Conservation (phyloP, 2,888 invertebrate genomes). For the Mythimna loreyi region DNA sequence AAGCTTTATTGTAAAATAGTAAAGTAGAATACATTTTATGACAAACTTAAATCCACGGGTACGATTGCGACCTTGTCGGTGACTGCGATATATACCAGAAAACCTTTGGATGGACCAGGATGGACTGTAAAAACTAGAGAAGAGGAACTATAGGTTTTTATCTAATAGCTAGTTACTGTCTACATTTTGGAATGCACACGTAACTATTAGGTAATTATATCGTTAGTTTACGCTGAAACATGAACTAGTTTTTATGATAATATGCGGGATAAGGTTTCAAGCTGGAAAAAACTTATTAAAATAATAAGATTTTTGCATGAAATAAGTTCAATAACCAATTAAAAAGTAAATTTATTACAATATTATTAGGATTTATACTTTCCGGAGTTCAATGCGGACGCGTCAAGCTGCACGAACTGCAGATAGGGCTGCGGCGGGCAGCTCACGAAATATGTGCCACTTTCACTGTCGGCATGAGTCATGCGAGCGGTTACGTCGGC, state of each 20-base stretch:
- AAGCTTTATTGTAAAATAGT: no score
- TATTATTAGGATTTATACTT: conserved; percentile 7
- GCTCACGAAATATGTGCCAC: conserved; percentile 78
- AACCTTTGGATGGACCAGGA: no score
- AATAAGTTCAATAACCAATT: no score
- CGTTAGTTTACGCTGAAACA: background rate
- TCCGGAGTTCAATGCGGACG: background rate
- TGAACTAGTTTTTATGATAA: background rate
- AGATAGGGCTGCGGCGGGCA: conserved; percentile 66
- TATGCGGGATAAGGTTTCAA: no score
- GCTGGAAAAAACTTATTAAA: no score
- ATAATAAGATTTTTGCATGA: no score
- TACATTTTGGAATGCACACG: background rate
- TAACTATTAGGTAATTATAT: background rate
- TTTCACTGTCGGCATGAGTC: conserved; percentile 88
- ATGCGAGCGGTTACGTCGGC: conserved; percentile 78
- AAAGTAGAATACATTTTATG: no score
- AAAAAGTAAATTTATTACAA: background rate
- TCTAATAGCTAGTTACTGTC: background rate
- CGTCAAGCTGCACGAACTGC: conserved; percentile 35
- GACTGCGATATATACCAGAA: no score
- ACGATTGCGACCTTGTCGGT: no score
- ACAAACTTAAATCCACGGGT: no score
- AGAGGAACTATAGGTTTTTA: no score
- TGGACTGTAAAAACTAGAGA: no score